These are phyloP conservation scores for Tapirus indicus DNA, from an alignment of 2,797 vertebrate genomes.

Conservation along the genomic window DNA sequence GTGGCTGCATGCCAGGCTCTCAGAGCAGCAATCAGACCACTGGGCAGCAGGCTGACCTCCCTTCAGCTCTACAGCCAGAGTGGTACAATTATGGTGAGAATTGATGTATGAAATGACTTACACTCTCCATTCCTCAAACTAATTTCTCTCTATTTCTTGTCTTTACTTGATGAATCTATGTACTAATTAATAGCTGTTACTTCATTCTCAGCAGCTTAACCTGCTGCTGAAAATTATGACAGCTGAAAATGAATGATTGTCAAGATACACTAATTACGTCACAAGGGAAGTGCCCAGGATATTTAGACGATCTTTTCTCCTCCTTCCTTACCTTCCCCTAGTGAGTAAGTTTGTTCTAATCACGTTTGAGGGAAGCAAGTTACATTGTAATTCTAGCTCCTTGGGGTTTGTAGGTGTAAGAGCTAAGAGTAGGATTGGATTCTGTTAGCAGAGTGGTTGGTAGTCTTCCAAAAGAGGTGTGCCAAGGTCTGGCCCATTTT, in stretches of 20 bases:
- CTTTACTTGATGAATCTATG: not conserved
- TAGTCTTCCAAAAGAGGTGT: not conserved
- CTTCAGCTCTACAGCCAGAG: not conserved
- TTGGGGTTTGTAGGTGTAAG: not conserved
- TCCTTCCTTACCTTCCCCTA: not conserved
- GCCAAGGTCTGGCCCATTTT: rapidly evolving
- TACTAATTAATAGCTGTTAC: slow-evolving; percentile 20
- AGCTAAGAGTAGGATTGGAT: rapidly evolving
- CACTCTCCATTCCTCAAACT: not conserved
- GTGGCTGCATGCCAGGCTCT: rapidly evolving
- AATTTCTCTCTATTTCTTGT: not conserved
- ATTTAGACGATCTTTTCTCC: not conserved
- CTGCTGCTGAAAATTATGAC: slow-evolving; percentile 32
- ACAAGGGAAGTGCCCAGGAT: slow-evolving; percentile 1
- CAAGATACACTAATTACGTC: slow-evolving; percentile 36
- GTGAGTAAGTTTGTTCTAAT: not conserved
- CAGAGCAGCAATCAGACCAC: not conserved
- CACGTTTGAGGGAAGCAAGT: slow-evolving; percentile 40
- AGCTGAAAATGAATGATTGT: not conserved
- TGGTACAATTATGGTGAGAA: not conserved
- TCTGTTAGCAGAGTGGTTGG: not conserved
- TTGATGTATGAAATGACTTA: not conserved
- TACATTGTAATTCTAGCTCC: not conserved
- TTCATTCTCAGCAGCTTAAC: slow-evolving; percentile 9
- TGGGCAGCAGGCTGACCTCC: not conserved